Percentiles rank a stretch among this genome's conserved stretches.
Conservation (phyloP, 2,888 invertebrate species). For the Microdon myrmicae region DNA sequence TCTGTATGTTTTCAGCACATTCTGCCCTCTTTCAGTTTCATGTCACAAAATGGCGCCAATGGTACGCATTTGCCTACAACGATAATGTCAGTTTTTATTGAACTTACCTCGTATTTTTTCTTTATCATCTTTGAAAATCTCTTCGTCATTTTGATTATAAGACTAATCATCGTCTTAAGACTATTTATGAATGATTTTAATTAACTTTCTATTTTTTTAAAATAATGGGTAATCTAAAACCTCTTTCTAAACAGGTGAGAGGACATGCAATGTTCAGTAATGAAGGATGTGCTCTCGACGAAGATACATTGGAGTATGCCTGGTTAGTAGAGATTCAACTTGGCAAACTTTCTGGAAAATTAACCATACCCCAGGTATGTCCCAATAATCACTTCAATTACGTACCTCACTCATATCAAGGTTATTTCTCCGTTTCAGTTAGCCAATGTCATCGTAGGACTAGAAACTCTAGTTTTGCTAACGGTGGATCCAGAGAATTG, state of each 20-base stretch:
- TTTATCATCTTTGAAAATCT: too few relatives aligned
- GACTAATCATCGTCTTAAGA: too few relatives aligned
- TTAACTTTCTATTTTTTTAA: not conserved
- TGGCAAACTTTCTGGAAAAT: slow-evolving; percentile 90
- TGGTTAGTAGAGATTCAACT: slow-evolving; percentile 96
- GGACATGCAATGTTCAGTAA: slow-evolving; percentile 98
- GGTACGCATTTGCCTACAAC: too few relatives aligned
- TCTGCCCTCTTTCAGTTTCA: too few relatives aligned
- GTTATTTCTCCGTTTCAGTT: slow-evolving; percentile 67
- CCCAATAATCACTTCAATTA: not conserved
- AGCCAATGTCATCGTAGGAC: slow-evolving; percentile 84
- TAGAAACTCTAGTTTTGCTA: slow-evolving; percentile 89
- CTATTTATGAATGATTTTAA: not conserved
- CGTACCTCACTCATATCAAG: not conserved
- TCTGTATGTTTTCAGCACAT: too few relatives aligned
- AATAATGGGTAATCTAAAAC: not conserved
- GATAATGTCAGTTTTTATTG: too few relatives aligned
- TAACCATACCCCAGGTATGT: slow-evolving; percentile 82
- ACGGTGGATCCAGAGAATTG: slow-evolving; percentile 91
- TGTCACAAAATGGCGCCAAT: too few relatives aligned
- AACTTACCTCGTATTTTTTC: too few relatives aligned
- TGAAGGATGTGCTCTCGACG: slow-evolving; percentile 86
- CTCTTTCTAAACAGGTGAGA: slow-evolving; percentile 72
- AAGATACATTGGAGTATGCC: slow-evolving; percentile 96
- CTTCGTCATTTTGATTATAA: too few relatives aligned